Base-by-base conservation (phyloP, 2,888 invertebrate species). In the Caenorhabditis sp. region DNA sequence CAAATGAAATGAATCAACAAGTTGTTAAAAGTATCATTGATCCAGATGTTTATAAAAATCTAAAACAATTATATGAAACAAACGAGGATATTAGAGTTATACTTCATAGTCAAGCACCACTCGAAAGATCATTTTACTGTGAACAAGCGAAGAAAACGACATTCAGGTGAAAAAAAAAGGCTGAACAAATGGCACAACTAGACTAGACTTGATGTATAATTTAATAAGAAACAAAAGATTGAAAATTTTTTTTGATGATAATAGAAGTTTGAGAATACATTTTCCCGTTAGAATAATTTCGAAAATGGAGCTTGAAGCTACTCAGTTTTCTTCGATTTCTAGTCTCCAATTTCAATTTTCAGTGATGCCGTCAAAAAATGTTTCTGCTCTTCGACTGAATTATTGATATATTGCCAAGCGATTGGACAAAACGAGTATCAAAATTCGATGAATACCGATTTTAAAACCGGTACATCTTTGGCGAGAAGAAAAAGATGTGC, bases 331-430 rank as follows among this genome's bases (percentile, higher is more conserved):
- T n/a, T n/a, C n/a, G n/a, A n/a, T n/a, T n/a, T n/a, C n/a, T n/a
- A n/a, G n/a, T n/a, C n/a, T n/a, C n/a, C n/a, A n/a, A n/a, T n/a
- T n/a, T n/a, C 14, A 50, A 17, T 26, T 66, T 70, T 21, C 62
- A 70, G 67, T 4, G 57, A 59, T 0, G 49, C 26, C 17, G 62
- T 68, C 20, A 59, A 68, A 20, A 36, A 23, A 1, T 74, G 74
- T 20, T 67, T 61, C 31, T 74, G 74, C 56, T 56, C 23, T 7
- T 53, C 61, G 0, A 54, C 62, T 1, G 63, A 68, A 27, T 53
- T 74, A 2, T 23, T 69, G 12, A 10, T 70, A 10, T 74, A 74
- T 27, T 74, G 74, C 56, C 74, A 74, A 59, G 74, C 59, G 14
- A 20, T 67, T 26, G 63, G 63, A 12, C 36, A 61, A 12, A 26